Evolutionary conservation across 1,140 invertebrate species (phyloP), one percentile per base, ranked within the genome.

Genomic region (Pseudomyrmex pallidus): DNA sequence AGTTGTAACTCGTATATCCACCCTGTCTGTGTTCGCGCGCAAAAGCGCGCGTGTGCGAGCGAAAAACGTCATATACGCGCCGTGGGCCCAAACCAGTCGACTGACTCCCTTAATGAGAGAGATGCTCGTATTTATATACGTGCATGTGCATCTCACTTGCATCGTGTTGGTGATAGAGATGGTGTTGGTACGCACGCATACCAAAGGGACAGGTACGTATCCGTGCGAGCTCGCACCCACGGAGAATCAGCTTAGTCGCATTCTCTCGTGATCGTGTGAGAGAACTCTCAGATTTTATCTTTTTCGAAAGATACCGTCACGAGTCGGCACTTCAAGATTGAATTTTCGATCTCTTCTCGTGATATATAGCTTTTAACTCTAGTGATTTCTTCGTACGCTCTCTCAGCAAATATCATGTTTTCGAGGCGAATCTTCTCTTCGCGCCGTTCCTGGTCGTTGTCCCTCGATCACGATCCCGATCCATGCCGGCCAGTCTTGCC

Each of bases 391-490:
- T 68, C 20, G n/a, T 17, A 46, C 13, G 44, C 10, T 74, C 20
- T 46, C 15, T 12, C 52, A 52, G 50, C 15, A 12, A 77, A 44
- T 54, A 44, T 25, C 9, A 50, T 63, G 2, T 48, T 54, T 35
- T 52, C 13, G 1, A 1, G 54, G 22, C 13, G 20, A 56, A 20
- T 25, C 84, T 68, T 50, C 35, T 17, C 63, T 25, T 82, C 72
- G 46, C 7, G 82, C 74, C 87, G 87, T 61, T 15, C 87, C 87
- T 88, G 88, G 48, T 63, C 25, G 77, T 86, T 87, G 85, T 76
- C 78, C 77, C 83, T 88, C 85, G 88, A 90, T 90, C 88, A 63
- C 85, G 88, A 90, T 90, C 88, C 66, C 83, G 88, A 89, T 89
- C 88, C 87, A 89, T 89, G 88, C 85, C 74, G 87, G 83, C 63